Base-by-base conservation (phyloP, 2,888 invertebrate species). In the Plagiodera versicolora region DNA sequence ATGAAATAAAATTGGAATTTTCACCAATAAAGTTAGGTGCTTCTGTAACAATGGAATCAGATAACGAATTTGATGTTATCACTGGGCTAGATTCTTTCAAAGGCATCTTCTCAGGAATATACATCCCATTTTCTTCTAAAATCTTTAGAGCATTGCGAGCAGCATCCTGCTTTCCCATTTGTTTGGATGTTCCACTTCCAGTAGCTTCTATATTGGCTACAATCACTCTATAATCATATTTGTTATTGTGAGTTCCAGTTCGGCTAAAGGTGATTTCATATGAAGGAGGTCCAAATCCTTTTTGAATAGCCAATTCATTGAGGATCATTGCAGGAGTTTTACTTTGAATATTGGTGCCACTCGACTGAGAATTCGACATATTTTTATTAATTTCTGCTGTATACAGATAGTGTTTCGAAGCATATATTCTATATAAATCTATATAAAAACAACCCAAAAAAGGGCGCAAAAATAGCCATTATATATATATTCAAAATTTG, bases 291-390 rank as follows among this genome's bases (percentile, higher is more conserved):
- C 79, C 71, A 16, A 74, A 71, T 0, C 81, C 79, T 18, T 80
- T 76, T 68, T 86, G 85, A 4, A 85, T 80, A 79, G 87, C 84
- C 78, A 87, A 81, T 75, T 89, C 89, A 74, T 89, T 88, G 14
- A 89, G 79, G 2, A 87, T 83, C 45, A 88, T 86, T 5, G 86
- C 85, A 1, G 88, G 85, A 0, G 87, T 89, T 77, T 89, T 89
- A 69, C 24, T 5, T 24, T 24, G 24, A 24, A 5, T 3, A 24
- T n/a, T n/a, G n/a, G n/a, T n/a, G n/a, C n/a, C n/a, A n/a, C n/a
- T n/a, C n/a, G 24, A 6, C 6, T 24, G 3, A 24, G 24, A 3
- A 24, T 3, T 24, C 3, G 24, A 24, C 24, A 24, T 24, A 24
- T 24, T 24, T 6, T n/a, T n/a, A n/a, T n/a, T n/a, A n/a, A n/a